A percentile compares a stretch with the other conserved stretches of the same genome.
Conservation (phyloP, 2,113 vertebrate species). For the Ariopsis seemanni region DNA sequence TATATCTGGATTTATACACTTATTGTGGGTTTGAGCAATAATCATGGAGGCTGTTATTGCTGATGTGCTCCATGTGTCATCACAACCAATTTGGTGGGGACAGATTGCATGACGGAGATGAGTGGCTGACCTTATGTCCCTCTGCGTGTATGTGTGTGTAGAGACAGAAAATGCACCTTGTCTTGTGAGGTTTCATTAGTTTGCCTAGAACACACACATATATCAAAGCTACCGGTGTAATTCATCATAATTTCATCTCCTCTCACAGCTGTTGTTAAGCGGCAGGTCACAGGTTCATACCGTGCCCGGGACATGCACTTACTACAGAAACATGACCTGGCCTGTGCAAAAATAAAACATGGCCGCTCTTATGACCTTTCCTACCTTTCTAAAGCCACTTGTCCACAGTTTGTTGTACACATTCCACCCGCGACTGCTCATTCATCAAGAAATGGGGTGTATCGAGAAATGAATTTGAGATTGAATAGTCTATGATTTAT, state of each 20-base stretch:
- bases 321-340: slow-evolving; percentile 40
- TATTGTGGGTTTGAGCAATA: slow-evolving; percentile 8
- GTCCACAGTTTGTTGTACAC: slow-evolving; percentile 4
- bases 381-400: background rate
- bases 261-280: slow-evolving; percentile 40
- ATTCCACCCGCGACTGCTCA: background rate
- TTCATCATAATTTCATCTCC: slow-evolving; percentile 45
- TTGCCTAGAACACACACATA: slow-evolving; percentile 21
- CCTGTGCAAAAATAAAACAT: slow-evolving; percentile 38
- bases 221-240: slow-evolving; percentile 24
- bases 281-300: slow-evolving; percentile 7
- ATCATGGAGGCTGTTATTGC: slow-evolving; percentile 33
- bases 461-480: background rate
- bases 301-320: slow-evolving; percentile 13
- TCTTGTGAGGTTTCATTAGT: slow-evolving; percentile 44
- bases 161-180: slow-evolving; percentile 29
- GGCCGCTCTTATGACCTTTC: slow-evolving; percentile 10
- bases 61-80: slow-evolving; percentile 43
- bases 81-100: slow-evolving; percentile 49
- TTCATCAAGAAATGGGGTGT: background rate
- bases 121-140: slow-evolving; percentile 31
- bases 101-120: slow-evolving; percentile 40
- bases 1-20: background rate
- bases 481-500: background rate
- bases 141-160: slow-evolving; percentile 27